Conservation (phyloP, 2,113 vertebrate species). For the Cyprinodon brontotheroides region DNA sequence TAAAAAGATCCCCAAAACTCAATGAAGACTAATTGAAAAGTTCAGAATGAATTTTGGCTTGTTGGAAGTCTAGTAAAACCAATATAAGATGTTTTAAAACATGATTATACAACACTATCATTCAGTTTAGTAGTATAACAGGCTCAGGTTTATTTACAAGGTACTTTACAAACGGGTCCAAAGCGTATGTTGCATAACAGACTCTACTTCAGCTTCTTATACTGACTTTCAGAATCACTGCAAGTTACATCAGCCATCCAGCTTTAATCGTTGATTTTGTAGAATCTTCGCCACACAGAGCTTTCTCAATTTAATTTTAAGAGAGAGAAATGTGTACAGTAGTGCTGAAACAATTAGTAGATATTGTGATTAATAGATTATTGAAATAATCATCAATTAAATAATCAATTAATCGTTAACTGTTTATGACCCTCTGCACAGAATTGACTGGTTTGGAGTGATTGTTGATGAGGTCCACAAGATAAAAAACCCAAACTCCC, state of each 20-base stretch:
- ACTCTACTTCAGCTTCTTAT: background rate
- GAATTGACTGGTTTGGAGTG: slow-evolving; percentile 91
- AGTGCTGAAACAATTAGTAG: background rate
- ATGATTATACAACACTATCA: background rate
- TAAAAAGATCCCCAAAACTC: no score
- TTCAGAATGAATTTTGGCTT: no score
- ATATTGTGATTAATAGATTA: no score
- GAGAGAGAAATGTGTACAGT: no score
- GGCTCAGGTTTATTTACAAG: background rate
- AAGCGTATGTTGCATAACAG: background rate
- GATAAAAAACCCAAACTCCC: slow-evolving; percentile 94
- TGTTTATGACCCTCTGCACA: slow-evolving; percentile 50
- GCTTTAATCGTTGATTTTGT: no score
- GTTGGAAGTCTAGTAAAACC: background rate
- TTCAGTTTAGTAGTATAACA: background rate
- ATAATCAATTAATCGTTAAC: no score
- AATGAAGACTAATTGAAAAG: no score
- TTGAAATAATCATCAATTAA: no score
- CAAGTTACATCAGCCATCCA: no score
- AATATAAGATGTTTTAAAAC: background rate
- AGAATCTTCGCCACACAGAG: no score
- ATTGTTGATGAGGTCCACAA: slow-evolving; percentile 95
- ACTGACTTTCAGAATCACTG: no score
- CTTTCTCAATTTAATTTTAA: no score
- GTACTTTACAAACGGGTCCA: background rate